Percentiles rank a stretch among this genome's conserved stretches.
Conservation (phyloP, 2,888 invertebrate species). For the Eilema griseolum region DNA sequence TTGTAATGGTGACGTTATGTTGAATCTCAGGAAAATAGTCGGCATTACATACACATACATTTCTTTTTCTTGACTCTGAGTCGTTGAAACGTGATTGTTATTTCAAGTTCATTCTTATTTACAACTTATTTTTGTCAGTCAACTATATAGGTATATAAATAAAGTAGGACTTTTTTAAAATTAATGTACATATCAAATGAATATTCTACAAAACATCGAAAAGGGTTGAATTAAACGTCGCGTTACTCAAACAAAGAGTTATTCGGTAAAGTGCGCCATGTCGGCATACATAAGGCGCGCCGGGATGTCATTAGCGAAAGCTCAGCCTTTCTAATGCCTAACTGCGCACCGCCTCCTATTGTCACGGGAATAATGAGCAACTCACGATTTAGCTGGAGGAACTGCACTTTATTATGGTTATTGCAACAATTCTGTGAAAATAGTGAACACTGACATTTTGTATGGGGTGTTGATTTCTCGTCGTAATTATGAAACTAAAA, state of each 20-base stretch:
- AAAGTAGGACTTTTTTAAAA: too few species aligned
- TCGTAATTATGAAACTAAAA: neutral
- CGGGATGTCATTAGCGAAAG: slow-evolving; percentile 84
- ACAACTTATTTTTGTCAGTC: too few species aligned
- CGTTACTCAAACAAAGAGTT: slow-evolving; percentile 72
- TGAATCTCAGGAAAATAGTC: too few species aligned
- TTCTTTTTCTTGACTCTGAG: too few species aligned
- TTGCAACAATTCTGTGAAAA: slow-evolving; percentile 41
- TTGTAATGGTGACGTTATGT: too few species aligned
- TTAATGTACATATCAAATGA: neutral
- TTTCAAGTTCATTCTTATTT: too few species aligned
- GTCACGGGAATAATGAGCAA: slow-evolving; percentile 82
- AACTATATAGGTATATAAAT: too few species aligned
- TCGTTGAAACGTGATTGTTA: too few species aligned
- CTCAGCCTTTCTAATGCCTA: slow-evolving; percentile 85
- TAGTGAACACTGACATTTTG: slow-evolving; percentile 16
- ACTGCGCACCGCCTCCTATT: slow-evolving; percentile 81
- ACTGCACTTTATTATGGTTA: slow-evolving; percentile 57
- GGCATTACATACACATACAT: too few species aligned
- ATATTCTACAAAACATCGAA: slow-evolving; percentile 20
- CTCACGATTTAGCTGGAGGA: slow-evolving; percentile 76
- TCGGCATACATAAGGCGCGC: slow-evolving; percentile 65
- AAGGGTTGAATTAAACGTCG: slow-evolving; percentile 52
- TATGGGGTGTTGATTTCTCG: neutral
- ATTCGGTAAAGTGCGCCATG: slow-evolving; percentile 76